These are phyloP conservation scores for Napeogenes sylphis DNA, from an alignment of 2,888 invertebrate species.

Conservation along the genomic window DNA sequence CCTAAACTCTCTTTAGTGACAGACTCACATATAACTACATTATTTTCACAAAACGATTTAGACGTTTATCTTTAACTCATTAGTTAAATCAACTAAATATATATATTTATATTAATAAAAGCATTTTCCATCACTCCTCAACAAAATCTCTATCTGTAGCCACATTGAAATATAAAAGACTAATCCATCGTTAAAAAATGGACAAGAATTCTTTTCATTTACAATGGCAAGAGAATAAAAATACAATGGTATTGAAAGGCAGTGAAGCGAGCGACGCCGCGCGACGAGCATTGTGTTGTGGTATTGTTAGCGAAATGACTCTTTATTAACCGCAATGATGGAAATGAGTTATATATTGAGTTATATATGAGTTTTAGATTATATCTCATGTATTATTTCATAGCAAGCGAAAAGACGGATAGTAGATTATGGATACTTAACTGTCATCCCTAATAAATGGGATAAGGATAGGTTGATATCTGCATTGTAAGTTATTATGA, in stretches of 20 bases:
- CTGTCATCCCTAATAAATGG: background rate
- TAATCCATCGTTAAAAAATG: conserved; percentile 49
- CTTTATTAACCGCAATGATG: conserved; percentile 27
- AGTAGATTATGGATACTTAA: background rate
- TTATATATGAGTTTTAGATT: conserved; percentile 7
- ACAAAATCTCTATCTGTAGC: conserved; percentile 3
- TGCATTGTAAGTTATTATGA: no score
- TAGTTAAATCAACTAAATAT: no score
- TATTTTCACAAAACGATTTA: no score
- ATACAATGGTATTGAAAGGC: conserved; percentile 56
- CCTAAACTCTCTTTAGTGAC: no score
- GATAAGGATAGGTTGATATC: no score
- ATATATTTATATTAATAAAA: no score
- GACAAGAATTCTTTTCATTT: conserved; percentile 65
- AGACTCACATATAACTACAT: no score
- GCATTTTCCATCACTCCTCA: no score
- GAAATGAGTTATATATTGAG: conserved; percentile 16
- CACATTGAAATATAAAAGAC: conserved; percentile 29
- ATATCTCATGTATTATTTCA: background rate
- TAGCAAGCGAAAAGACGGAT: no score
- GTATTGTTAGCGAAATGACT: conserved; percentile 57
- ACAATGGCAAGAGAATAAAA: conserved; percentile 53
- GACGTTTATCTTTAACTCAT: no score
- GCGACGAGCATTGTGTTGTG: conserved; percentile 55
- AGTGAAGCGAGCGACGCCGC: conserved; percentile 57